Evolutionary conservation across 2,888 invertebrate genomes (phyloP), one percentile per base, ranked within the genome.

Genomic region (Limnephilus marmoratus): DNA sequence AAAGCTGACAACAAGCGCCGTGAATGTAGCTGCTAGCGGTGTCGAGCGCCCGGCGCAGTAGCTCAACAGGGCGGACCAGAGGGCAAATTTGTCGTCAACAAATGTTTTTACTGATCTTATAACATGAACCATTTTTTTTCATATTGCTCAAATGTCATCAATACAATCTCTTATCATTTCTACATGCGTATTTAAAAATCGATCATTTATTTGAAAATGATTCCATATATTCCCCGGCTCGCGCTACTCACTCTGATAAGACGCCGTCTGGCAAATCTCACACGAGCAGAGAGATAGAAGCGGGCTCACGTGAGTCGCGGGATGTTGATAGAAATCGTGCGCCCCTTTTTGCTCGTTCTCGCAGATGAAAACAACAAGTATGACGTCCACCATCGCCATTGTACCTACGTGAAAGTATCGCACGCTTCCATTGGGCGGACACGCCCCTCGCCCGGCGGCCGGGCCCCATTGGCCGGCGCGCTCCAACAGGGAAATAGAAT

Each of bases 391-490:
- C 83, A 34, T 11, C 83, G 83, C 83, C 83, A 83, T 83, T 83
- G 83, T 83, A 83, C 83, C 37, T 83, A 83, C 83, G 37, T 37
- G 83, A 41, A 83, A 34, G 24, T 83, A 41, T 83, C 83, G 34
- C 34, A 41, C 83, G 83, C 37, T 91, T 90, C 90, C 93, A 93
- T 91, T 92, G 94, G 88, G 92, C 92, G 93, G 87, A 92, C 90
- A 93, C 94, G 93, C 94, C 93, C 94, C 94, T 93, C 94, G 93
- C 92, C 93, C 94, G 94, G 93, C 68, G 94, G 94, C 93, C 94
- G 94, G 41, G 86, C 45, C 94, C 7, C 37, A 83, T 83, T 83
- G 83, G 83, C 34, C 34, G 83, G n/a, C 37, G 9, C 18, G 15
- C 24, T 37, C 83, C 37, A 9, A 31, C 83, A 4, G 83, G 83